phyloP scores from a whole-genome alignment of 1,140 invertebrate genomes.

The Oreohelix idahoensis region DNA sequence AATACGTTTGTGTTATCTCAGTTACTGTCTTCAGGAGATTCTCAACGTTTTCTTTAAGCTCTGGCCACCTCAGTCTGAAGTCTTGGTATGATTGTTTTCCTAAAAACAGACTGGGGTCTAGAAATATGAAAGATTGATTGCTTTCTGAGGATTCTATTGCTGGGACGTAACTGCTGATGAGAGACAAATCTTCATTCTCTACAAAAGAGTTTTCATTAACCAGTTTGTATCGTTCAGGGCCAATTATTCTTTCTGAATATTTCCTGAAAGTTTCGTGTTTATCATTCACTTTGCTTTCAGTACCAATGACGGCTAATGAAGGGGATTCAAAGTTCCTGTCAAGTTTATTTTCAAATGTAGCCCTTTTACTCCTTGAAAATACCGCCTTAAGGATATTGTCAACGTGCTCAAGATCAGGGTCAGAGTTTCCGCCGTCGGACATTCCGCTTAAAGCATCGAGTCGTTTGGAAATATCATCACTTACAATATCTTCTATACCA shows the following conservation, averaged over 20 bases:
- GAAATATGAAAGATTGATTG: neutral
- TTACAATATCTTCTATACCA: neutral
- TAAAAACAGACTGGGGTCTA: neutral
- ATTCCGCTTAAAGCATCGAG: neutral
- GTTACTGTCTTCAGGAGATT: neutral
- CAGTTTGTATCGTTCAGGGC: neutral
- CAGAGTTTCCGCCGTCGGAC: neutral
- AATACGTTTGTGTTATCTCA: neutral
- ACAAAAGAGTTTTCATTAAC: neutral
- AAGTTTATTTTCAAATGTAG: neutral
- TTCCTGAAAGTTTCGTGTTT: neutral
- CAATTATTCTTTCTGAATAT: neutral
- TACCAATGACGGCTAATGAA: neutral
- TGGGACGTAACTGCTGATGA: neutral
- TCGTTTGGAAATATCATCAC: neutral
- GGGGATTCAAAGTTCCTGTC: neutral
- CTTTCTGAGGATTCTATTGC: neutral
- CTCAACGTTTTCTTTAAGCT: neutral
- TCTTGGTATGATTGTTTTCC: neutral
- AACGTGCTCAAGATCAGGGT: neutral
- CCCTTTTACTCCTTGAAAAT: neutral
- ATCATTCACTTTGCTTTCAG: neutral
- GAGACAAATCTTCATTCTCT: neutral
- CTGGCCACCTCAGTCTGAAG: neutral
- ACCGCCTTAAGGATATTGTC: neutral